These are phyloP conservation scores for Drosophila sulfurigaster DNA, from an alignment of 1,140 invertebrate species.

Conservation along the genomic window DNA sequence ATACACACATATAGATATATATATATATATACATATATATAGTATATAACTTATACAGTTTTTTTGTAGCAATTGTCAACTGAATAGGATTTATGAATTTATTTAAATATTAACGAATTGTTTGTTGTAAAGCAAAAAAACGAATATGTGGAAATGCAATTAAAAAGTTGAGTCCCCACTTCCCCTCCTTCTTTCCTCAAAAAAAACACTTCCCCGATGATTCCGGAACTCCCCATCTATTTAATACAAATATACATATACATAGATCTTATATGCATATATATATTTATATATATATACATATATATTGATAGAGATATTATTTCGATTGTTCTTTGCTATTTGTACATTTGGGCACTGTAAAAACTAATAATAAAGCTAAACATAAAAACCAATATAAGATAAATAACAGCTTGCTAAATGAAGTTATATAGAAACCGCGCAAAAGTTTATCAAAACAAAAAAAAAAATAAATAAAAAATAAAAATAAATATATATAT, in stretches of 20 bases:
- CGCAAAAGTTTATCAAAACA: constrained; percentile 62
- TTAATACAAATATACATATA: constrained; percentile 31
- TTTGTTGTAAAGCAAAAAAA: constrained; percentile 25
- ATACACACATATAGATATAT: constrained; percentile 26
- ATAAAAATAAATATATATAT: constrained; percentile 49
- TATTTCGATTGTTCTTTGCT: constrained; percentile 36
- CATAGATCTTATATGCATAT: constrained; percentile 23
- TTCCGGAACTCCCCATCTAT: not conserved
- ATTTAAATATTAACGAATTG: constrained; percentile 27
- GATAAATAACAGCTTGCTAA: constrained; percentile 54
- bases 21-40: constrained; percentile 17
- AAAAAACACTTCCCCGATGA: not conserved
- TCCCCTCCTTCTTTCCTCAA: not conserved
- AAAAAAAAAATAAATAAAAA: constrained; percentile 45
- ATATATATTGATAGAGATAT: constrained; percentile 29
- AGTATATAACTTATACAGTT: constrained; percentile 21
- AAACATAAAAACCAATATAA: constrained; percentile 37
- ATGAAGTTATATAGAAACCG: constrained; percentile 42
- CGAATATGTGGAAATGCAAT: constrained; percentile 2
- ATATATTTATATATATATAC: constrained; percentile 20
- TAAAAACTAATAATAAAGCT: constrained; percentile 44
- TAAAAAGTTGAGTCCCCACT: constrained; percentile 6
- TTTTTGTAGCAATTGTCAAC: constrained; percentile 35
- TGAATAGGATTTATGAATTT: constrained; percentile 26
- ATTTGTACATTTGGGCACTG: constrained; percentile 63